phyloP scores from a whole-genome alignment of 2,113 vertebrate species.

The Campylomormyrus numenius region DNA sequence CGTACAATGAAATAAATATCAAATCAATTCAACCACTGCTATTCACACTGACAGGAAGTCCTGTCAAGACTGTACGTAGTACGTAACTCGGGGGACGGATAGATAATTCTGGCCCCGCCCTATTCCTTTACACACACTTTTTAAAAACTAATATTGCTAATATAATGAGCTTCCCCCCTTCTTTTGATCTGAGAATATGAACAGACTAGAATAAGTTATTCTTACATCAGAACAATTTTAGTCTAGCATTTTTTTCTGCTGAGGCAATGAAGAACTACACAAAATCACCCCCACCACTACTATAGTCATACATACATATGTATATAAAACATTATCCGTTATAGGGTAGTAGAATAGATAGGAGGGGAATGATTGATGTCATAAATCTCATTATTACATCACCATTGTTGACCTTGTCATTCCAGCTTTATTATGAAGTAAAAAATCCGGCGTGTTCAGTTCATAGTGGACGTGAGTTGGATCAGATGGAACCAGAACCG shows the following conservation, averaged over 20 bases:
- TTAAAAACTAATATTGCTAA: slow-evolving; percentile 64
- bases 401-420: slow-evolving; percentile 28
- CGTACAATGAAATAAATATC: neutral
- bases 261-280: slow-evolving; percentile 59
- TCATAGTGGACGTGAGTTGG: slow-evolving; percentile 13
- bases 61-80: slow-evolving; percentile 51
- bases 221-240: slow-evolving; percentile 42
- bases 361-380: slow-evolving; percentile 62
- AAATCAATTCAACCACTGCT: slow-evolving; percentile 23
- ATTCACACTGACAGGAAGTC: slow-evolving; percentile 46
- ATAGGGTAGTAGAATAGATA: slow-evolving; percentile 54
- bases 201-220: slow-evolving; percentile 55
- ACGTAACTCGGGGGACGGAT: neutral
- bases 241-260: slow-evolving; percentile 56
- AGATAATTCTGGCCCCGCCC: neutral
- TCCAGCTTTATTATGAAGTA: slow-evolving; percentile 45
- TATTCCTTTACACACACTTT: slow-evolving; percentile 28
- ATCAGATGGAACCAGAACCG: slow-evolving; percentile 23
- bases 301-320: slow-evolving; percentile 39
- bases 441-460: slow-evolving; percentile 43
- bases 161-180: slow-evolving; percentile 44
- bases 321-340: slow-evolving; percentile 40
- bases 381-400: slow-evolving; percentile 43
- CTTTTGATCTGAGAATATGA: slow-evolving; percentile 39
- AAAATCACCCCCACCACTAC: slow-evolving; percentile 56